Evolutionary conservation across 2,888 invertebrate genomes (phyloP).

Genomic region (Julus scandinavius): DNA sequence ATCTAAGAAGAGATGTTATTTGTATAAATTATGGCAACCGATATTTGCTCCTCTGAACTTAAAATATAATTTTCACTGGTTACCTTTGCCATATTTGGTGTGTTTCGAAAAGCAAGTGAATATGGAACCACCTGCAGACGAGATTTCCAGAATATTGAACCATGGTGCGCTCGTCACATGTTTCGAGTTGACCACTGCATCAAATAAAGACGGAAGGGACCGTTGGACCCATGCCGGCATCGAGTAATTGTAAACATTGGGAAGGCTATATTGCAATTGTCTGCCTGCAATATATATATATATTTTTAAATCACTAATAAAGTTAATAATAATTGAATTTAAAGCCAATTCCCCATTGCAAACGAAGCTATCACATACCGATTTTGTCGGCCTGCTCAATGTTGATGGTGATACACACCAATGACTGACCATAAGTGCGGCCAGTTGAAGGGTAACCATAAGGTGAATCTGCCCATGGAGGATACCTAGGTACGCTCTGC

Average conservation of each 20-base stretch:
- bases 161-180: slow-evolving; percentile 64
- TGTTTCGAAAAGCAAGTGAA: slow-evolving; percentile 89
- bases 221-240: slow-evolving; percentile 72
- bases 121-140: slow-evolving; percentile 70
- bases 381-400: slow-evolving; percentile 76
- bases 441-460: slow-evolving; percentile 80
- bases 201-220: slow-evolving; percentile 71
- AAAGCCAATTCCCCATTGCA: not conserved
- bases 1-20: slow-evolving; percentile 61
- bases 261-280: slow-evolving; percentile 84
- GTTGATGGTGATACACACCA: slow-evolving; percentile 84
- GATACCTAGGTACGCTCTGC: slow-evolving; percentile 92
- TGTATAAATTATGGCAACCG: too few species aligned
- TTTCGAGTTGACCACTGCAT: slow-evolving; percentile 59
- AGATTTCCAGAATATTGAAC: slow-evolving; percentile 71
- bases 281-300: slow-evolving; percentile 63
- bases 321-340: not conserved
- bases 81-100: slow-evolving; percentile 77
- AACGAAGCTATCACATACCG: slow-evolving; percentile 66
- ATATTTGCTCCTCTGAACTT: too few species aligned
- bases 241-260: slow-evolving; percentile 76
- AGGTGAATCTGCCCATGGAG: slow-evolving; percentile 67
- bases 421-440: slow-evolving; percentile 82
- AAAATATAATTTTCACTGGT: not conserved
- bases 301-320: not conserved